These are phyloP conservation scores for Polydrusus tereticollis DNA, from an alignment of 2,888 invertebrate species.

Conservation along the genomic window DNA sequence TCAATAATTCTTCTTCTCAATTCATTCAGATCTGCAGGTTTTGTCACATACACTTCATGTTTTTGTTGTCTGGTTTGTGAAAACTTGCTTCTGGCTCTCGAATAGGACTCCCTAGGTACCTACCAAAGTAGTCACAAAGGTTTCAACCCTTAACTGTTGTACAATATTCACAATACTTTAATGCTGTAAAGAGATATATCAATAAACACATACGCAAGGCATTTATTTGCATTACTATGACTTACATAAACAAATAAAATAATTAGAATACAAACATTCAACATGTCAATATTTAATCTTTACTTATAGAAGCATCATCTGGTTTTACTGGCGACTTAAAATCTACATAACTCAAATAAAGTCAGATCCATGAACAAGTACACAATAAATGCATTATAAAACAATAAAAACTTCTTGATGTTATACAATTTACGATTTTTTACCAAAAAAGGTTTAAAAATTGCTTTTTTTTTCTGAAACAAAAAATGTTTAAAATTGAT, in stretches of 20 bases:
- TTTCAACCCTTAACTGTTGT: too few species aligned
- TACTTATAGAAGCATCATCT: neutral
- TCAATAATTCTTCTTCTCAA: too few species aligned
- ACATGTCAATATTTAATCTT: conserved; percentile 14
- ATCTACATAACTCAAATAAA: conserved; percentile 9
- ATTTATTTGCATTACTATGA: neutral
- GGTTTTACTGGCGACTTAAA: conserved; percentile 5
- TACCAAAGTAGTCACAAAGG: too few species aligned
- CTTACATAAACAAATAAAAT: conserved; percentile 5
- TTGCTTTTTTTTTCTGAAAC: neutral
- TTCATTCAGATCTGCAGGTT: too few species aligned
- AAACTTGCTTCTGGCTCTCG: too few species aligned
- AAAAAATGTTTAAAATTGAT: too few species aligned
- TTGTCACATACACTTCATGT: too few species aligned
- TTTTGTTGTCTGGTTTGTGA: too few species aligned
- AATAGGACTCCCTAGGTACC: too few species aligned
- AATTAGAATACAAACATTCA: conserved; percentile 7
- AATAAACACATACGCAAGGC: neutral
- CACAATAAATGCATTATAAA: neutral
- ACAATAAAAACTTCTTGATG: neutral
- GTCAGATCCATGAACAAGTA: neutral
- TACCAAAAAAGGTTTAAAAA: neutral
- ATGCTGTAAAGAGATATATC: neutral
- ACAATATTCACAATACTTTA: neutral
- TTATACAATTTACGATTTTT: neutral